Conservation (phyloP, 2,888 invertebrate species). For the Prenolepis imparis region DNA sequence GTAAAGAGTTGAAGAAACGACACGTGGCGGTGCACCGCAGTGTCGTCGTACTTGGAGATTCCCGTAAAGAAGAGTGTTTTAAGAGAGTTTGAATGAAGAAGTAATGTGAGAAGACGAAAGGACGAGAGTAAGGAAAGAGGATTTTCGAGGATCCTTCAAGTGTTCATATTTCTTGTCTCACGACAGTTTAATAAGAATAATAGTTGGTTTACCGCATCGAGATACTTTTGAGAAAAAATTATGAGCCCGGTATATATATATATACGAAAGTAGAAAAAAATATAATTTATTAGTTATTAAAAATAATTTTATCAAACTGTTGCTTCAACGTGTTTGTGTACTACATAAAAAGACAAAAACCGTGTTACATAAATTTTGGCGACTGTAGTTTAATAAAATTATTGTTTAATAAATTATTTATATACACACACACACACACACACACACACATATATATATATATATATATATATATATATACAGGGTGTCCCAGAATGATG, state of each 20-base stretch:
- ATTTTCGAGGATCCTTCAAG: constrained; percentile 18
- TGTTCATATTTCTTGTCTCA: constrained; percentile 42
- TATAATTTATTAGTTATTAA: not conserved
- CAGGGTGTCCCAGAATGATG: too few relatives aligned
- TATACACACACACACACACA: too few relatives aligned
- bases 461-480: too few relatives aligned
- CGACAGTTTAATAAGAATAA: constrained; percentile 29
- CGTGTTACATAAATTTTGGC: too few relatives aligned
- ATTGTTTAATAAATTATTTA: too few relatives aligned
- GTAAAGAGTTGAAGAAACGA: constrained; percentile 32
- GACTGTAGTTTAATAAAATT: too few relatives aligned
- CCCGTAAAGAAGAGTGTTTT: constrained; percentile 38
- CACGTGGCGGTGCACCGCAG: not conserved
- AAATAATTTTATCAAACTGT: too few relatives aligned
- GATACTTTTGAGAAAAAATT: not conserved
- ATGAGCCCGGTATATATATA: not conserved
- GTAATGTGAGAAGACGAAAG: constrained; percentile 11
- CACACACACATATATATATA: too few relatives aligned
- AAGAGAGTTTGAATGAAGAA: constrained; percentile 49
- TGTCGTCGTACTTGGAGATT: not conserved
- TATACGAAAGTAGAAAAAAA: not conserved
- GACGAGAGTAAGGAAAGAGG: constrained; percentile 31
- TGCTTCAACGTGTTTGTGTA: too few relatives aligned
- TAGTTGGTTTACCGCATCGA: constrained; percentile 17
- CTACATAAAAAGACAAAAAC: too few relatives aligned